Conservation (phyloP, 2,113 vertebrate genomes). For the Microtus oregoni region DNA sequence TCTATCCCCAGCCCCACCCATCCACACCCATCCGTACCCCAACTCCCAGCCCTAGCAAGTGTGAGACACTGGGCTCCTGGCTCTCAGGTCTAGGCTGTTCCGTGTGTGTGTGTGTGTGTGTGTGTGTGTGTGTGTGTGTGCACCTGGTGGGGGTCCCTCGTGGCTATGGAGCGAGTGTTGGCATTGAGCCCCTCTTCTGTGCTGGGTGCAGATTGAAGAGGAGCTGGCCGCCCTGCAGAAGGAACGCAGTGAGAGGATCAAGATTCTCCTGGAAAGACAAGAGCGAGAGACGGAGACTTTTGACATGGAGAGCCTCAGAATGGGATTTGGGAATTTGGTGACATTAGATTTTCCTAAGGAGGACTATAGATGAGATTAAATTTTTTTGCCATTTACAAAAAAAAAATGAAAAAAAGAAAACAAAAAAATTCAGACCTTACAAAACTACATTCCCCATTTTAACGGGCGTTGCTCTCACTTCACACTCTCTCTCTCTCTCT, state of each 20-base stretch:
- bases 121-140: background rate
- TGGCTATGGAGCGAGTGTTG: background rate
- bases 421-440: conserved; percentile 85
- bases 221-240: conserved; percentile 98
- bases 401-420: conserved; percentile 78
- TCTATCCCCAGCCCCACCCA: background rate
- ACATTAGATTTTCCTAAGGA: conserved; percentile 98
- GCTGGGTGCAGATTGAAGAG: conserved; percentile 95
- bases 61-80: background rate
- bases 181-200: conserved; percentile 38
- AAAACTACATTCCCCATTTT: conserved; percentile 91
- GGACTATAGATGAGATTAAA: conserved; percentile 97
- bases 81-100: rapidly evolving
- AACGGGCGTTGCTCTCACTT: conserved; percentile 87
- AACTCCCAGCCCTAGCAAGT: background rate
- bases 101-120: background rate
- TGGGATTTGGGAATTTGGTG: conserved; percentile 97
- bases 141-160: background rate
- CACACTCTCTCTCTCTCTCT: conserved; percentile 85
- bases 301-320: conserved; percentile 97
- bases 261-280: conserved; percentile 96
- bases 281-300: conserved; percentile 96
- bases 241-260: conserved; percentile 98
- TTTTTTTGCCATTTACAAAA: conserved; percentile 88
- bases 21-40: background rate